Base-by-base conservation (phyloP, 2,888 invertebrate genomes). In the Cylindroiulus punctatus region DNA sequence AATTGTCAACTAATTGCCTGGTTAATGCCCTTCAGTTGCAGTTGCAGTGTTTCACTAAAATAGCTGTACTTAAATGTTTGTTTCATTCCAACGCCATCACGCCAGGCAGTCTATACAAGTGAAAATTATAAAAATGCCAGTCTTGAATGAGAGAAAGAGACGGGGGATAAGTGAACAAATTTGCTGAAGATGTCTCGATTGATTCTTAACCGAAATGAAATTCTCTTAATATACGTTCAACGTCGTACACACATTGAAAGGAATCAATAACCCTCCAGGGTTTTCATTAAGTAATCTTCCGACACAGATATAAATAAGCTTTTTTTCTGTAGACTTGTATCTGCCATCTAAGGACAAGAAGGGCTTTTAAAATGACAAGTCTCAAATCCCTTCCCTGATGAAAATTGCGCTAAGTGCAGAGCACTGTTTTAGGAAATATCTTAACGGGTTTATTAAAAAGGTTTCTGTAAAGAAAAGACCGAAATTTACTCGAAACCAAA, bases 401-500 rank as follows among this genome's bases (percentile, higher is more conserved):
- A 57, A 57, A 57, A 57, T 57, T 57, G 57, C 57, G 57, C 57
- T 57, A 57, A 57, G 57, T 57, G 57, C 57, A 57, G 57, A 57
- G 57, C 57, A 57, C n/a, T 57, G 57, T 57, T 57, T 57, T 57
- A 57, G n/a, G n/a, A 57, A 57, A 57, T 57, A 57, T 5, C 57
- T 57, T 57, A 57, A 57, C 3, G 57, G 57, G 57, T 57, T 57
- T 57, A 57, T 57, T 57, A 22, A 57, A 57, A 57, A 57, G 22
- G 22, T n/a, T 22, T 22, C 22, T 17, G 10, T 47, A 14, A 10
- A 17, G 47, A 47, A 19, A 47, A 10, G 14, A 47, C n/a, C n/a
- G 57, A 57, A 57, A 57, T 57, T 57, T n/a, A 57, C 10, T 57
- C 17, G 10, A 22, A 47, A 22, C 57, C 4, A 57, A 5, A 10